Evolutionary conservation across 2,113 vertebrate species (phyloP), one percentile per base, ranked within the genome.

Genomic region (Stegastes partitus): DNA sequence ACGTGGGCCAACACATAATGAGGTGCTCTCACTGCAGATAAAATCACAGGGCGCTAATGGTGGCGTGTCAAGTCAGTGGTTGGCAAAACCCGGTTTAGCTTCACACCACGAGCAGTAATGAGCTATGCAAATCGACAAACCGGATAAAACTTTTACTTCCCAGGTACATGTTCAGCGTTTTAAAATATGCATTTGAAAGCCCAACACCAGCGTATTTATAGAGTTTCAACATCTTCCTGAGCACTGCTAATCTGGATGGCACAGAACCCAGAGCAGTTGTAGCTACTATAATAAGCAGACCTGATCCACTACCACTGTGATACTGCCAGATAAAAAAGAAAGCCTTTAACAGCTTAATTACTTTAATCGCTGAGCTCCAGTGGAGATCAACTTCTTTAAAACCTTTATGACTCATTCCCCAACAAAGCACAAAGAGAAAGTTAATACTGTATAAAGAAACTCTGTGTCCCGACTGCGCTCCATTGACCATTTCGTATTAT

Each of bases 301-400:
- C 23, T 11, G 9, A 55, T 51, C 55, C 34, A 21, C 22, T 19
- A 14, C 2, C 11, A 34, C 25, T 59, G 61, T 65, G 26, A 54
- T 39, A 25, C 74, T 57, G 67, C 26, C 39, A 18, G 61, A 51
- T 68, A 53, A 57, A 49, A 66, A 64, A 73, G 57, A 70, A 44
- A 78, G 42, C 34, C 22, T 53, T 73, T 66, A 67, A 63, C 61
- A 37, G 21, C 67, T 26, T 64, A 55, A 68, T 49, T 22, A 45
- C 26, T 71, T 67, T 68, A 55, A 81, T 74, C 42, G 45, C 12
- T 54, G 62, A 58, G 44, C 50, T 75, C 59, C 19, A 49, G 21
- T 44, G 47, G 54, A 74, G 26, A 22, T 34, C 31, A 31, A 34
- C 63, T 59, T 9, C 14, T 16, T 56, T 64, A 31, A n/a, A 73